Evolutionary conservation across 2,888 invertebrate species (phyloP).

Genomic region (Sphinx pinastri): DNA sequence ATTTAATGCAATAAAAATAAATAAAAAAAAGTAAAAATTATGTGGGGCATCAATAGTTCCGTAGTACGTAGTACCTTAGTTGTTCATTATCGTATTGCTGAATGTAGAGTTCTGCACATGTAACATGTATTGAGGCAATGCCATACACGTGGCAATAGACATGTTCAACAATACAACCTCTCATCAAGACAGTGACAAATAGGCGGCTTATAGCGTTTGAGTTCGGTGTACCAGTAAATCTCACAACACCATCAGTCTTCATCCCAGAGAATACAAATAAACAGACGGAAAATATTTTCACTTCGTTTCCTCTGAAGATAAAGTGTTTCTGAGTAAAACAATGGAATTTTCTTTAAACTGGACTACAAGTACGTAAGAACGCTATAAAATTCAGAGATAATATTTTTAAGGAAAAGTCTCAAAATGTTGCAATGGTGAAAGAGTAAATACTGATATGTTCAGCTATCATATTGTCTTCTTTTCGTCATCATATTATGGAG

Average conservation of each 20-base stretch:
- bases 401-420: no score
- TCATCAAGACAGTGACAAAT: constrained; percentile 46
- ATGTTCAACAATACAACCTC: constrained; percentile 25
- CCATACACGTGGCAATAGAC: constrained; percentile 3
- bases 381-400: no score
- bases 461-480: no score
- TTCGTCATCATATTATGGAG: no score
- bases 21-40: no score
- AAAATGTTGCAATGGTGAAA: no score
- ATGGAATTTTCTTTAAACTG: neutral
- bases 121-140: neutral
- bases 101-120: neutral
- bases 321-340: neutral
- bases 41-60: no score
- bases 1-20: no score
- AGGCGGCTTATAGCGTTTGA: constrained; percentile 31
- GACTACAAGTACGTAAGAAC: no score
- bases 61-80: no score
- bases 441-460: no score
- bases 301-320: neutral
- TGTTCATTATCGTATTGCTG: no score
- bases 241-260: constrained; percentile 45
- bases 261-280: constrained; percentile 36
- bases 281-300: constrained; percentile 12
- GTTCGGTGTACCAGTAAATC: constrained; percentile 37